Base-by-base conservation (phyloP, 2,113 vertebrate species). In the Nibea coibor region DNA sequence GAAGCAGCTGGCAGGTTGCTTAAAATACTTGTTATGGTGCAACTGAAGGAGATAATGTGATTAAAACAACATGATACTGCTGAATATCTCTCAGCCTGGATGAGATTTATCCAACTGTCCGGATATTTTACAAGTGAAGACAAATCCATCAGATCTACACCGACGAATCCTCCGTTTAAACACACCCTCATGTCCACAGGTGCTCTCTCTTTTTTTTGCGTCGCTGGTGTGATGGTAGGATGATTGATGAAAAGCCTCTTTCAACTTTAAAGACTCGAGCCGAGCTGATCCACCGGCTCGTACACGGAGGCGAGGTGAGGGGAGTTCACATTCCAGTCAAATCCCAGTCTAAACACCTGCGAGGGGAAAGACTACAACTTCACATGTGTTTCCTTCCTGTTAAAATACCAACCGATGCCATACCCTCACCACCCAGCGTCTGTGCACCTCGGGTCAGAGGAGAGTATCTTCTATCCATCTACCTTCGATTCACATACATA, bases 331-430 rank as follows among this genome's bases (percentile, higher is more conserved):
- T 93, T 92, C 91, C 89, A 70, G 80, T 63, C 64, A 54, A 71
- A 89, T 90, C 88, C 89, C 87, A 92, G 92, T 89, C 91, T 89
- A 92, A 93, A 93, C 92, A 93, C 90, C 91, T 92, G 92, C 88
- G 35, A 89, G 69, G 81, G 82, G 70, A 54, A 62, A 75, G 73
- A 84, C 65, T 22, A 12, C 56, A 59, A 69, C n/a, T 42, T 50
- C 83, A 75, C 85, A 85, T 8, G 6, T 78, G 72, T 47, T 78
- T 86, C 80, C 84, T 85, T 88, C 85, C 86, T 88, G 64, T 82
- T 88, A 45, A 75, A 85, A 61, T 42, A 54, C 69, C 28, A 26
- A 14, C 20, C 64, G 48, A 54, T 26, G 24, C 24, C 24, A 26
- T 26, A 72, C 59, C 26, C 31, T 54, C 26, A 26, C 54, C 17